Evolutionary conservation across 2,113 vertebrate genomes (phyloP), one percentile per base, ranked within the genome.

Genomic region (Delphinus delphis): DNA sequence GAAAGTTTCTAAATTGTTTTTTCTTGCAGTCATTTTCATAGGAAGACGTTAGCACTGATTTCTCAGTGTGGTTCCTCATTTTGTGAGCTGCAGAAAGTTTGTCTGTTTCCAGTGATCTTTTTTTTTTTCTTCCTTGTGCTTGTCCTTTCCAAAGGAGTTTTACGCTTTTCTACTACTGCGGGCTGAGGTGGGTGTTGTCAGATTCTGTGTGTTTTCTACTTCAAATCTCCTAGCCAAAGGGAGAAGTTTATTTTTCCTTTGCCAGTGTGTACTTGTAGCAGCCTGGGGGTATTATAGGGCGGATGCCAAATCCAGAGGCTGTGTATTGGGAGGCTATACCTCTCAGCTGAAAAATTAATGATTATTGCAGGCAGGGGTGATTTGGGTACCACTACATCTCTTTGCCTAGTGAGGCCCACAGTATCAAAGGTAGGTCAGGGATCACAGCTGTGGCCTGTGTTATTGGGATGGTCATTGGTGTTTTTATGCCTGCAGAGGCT

Each of bases 251-350:
- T 83, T 93, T 89, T 88, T 21, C 6, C 23, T 55, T 60, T 28
- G 33, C 85, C 79, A 44, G 2, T 58, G 36, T 79, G 36, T 67
- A 88, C 47, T 79, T 88, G 41, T 14, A 82, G 26, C 58, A 96
- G 88, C 70, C 83, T 90, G 33, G 17, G 65, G 67, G 31, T 68
- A 18, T 60, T 68, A 18, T 60, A 93, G 76, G 55, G 62, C n/a
- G 38, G 44, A 91, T 68, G 93, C 79, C 65, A 82, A 74, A 93
- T 89, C 71, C 50, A 91, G 93, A 94, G 65, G n/a, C 47, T 36
- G 17, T 84, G 31, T 58, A 23, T 90, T 47, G 55, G 60, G 44
- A 67, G 33, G 38, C n/a, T 85, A 10, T 88, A 33, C 21, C 53
- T 93, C 41, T 68, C 31, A 67, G 7, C 44, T 88, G 77, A 92